These are phyloP conservation scores for Neuroscelio doddi DNA, from an alignment of 2,888 invertebrate species.

Conservation along the genomic window DNA sequence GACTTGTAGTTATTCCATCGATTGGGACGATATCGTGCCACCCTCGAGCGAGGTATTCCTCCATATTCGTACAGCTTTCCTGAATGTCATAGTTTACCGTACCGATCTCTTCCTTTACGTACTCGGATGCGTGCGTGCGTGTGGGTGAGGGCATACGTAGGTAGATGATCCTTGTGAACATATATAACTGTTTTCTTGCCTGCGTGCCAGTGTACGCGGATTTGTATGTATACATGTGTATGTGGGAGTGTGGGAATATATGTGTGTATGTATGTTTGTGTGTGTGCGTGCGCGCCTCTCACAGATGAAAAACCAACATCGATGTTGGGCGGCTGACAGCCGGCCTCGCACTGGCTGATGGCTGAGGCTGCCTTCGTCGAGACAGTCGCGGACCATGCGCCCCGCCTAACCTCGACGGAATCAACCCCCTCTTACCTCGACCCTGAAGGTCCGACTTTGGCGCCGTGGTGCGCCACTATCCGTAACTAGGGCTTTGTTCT, in stretches of 20 bases:
- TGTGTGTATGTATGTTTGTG: not conserved
- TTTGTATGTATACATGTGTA: too few relatives aligned
- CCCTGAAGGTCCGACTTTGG: slow-evolving; percentile 46
- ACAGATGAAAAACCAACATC: slow-evolving; percentile 57
- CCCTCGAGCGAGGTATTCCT: not conserved
- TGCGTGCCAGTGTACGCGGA: not conserved
- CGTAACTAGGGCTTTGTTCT: slow-evolving; percentile 39
- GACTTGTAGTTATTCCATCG: not conserved
- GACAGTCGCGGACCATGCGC: slow-evolving; percentile 55
- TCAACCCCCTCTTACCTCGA: slow-evolving; percentile 46
- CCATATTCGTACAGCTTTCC: not conserved
- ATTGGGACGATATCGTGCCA: not conserved
- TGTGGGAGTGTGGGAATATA: not conserved
- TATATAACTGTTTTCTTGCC: not conserved
- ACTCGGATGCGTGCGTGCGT: slow-evolving; percentile 1
- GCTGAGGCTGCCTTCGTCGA: slow-evolving; percentile 33
- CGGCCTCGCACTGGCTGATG: slow-evolving; percentile 68
- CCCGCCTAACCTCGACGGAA: slow-evolving; percentile 54
- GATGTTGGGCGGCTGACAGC: slow-evolving; percentile 70
- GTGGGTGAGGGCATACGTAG: not conserved
- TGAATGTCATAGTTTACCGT: not conserved
- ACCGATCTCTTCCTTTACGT: slow-evolving; percentile 1
- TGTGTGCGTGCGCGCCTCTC: slow-evolving; percentile 33
- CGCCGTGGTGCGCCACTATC: slow-evolving; percentile 41
- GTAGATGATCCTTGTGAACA: not conserved